phyloP scores from a whole-genome alignment of 2,113 vertebrate species.

The Pterocles orientalis region DNA sequence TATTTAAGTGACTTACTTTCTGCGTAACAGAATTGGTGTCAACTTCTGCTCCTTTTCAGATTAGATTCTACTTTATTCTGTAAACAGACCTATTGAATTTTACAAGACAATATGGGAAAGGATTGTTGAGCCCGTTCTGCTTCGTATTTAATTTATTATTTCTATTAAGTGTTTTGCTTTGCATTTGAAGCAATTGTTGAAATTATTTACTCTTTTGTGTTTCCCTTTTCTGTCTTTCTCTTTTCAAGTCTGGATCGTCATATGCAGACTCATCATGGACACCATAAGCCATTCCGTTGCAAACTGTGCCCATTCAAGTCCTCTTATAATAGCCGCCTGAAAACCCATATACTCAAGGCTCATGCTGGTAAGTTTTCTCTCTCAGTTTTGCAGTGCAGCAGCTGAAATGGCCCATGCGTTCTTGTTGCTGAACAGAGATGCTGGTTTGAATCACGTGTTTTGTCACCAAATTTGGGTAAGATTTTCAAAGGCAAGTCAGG shows the following conservation, averaged over 20 bases:
- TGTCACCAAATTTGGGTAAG: conserved; percentile 34
- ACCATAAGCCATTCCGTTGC: conserved; percentile 98
- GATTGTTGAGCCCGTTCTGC: background rate
- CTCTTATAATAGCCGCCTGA: conserved; percentile 94
- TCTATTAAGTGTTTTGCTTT: background rate
- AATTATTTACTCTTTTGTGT: background rate
- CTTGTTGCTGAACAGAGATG: conserved; percentile 2
- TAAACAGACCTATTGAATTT: background rate
- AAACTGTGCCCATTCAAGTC: conserved; percentile 99
- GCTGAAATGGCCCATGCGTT: background rate
- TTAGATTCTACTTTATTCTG: background rate
- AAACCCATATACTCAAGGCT: conserved; percentile 95
- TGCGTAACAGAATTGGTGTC: background rate
- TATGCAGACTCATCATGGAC: conserved; percentile 96
- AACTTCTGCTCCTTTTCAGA: background rate
- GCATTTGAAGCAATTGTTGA: background rate
- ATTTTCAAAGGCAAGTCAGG: background rate
- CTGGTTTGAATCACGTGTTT: background rate
- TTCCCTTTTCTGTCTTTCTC: background rate
- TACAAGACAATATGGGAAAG: background rate
- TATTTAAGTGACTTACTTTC: conserved; percentile 3
- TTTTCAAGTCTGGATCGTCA: conserved; percentile 91
- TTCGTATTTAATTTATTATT: background rate
- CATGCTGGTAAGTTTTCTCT: conserved; percentile 87
- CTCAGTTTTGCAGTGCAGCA: background rate